These are phyloP conservation scores for Lasiurus borealis DNA, from an alignment of 2,113 vertebrate genomes.

Conservation along the genomic window DNA sequence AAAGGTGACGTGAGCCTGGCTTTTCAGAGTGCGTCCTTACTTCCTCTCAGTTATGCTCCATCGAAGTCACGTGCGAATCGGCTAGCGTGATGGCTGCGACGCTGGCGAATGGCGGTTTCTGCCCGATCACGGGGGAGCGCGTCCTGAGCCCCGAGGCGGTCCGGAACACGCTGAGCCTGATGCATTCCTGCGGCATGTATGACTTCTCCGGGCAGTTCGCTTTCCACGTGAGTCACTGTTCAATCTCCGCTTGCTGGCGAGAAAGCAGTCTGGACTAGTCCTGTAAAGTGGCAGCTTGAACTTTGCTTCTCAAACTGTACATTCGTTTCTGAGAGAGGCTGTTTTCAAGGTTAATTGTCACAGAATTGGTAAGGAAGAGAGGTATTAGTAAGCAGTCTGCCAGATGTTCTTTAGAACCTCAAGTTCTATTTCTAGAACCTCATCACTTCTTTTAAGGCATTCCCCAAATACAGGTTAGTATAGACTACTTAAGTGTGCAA, in stretches of 20 bases:
- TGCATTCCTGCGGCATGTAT: conserved; percentile 99
- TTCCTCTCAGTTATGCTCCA: conserved; percentile 94
- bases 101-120: conserved; percentile 98
- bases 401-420: conserved; percentile 45
- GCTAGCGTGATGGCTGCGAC: conserved; percentile 99
- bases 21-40: conserved; percentile 40
- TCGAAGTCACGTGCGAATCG: conserved; percentile 98
- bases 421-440: conserved; percentile 44
- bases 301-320: conserved; percentile 61
- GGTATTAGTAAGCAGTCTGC: conserved; percentile 8
- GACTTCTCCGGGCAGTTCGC: conserved; percentile 99
- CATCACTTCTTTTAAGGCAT: conserved; percentile 29
- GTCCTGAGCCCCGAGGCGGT: conserved; percentile 97
- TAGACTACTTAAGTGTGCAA: neutral
- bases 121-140: conserved; percentile 97
- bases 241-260: conserved; percentile 38
- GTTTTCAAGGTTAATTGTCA: conserved; percentile 75
- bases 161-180: conserved; percentile 97
- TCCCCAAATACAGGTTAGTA: conserved; percentile 16
- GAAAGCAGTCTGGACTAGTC: conserved; percentile 30
- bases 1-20: neutral
- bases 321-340: conserved; percentile 61
- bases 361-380: conserved; percentile 53
- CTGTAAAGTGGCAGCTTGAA: conserved; percentile 35
- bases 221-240: conserved; percentile 94